Evolutionary conservation across 2,888 invertebrate species (phyloP).

Genomic region (Ashinkailepas kermadecensis): DNA sequence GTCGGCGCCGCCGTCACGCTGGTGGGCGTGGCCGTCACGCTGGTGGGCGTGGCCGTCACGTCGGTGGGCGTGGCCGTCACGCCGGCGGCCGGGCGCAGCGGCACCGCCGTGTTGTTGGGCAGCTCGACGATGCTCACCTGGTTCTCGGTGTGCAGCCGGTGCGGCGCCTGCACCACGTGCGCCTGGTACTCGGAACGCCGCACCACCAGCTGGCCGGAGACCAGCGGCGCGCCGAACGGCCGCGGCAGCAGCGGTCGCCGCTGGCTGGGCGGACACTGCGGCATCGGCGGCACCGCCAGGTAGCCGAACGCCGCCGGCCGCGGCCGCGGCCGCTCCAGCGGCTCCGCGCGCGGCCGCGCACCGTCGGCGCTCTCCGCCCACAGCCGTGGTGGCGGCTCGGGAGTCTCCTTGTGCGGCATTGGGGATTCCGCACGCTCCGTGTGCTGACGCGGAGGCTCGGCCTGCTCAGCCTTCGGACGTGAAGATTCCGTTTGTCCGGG

Average conservation of each 20-base stretch:
- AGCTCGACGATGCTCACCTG: not conserved
- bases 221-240: not conserved
- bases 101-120: not conserved
- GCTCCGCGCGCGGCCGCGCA: not conserved
- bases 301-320: not conserved
- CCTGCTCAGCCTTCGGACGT: too few species aligned
- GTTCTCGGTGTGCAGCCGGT: not conserved
- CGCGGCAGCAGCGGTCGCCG: conserved; percentile 5
- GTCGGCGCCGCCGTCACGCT: not conserved
- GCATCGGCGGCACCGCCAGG: conserved; percentile 8
- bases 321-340: not conserved
- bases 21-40: not conserved
- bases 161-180: not conserved
- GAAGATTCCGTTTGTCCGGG: too few species aligned
- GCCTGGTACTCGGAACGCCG: not conserved
- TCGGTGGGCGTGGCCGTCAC: not conserved
- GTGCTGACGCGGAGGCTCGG: too few species aligned
- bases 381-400: too few species aligned
- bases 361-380: too few species aligned
- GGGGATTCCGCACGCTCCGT: too few species aligned
- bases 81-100: not conserved
- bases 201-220: not conserved
- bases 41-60: not conserved
- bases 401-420: not conserved
- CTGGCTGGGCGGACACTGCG: conserved; percentile 1